These are phyloP conservation scores for Platysteira castanea DNA, from an alignment of 2,113 vertebrate species.

Conservation along the genomic window DNA sequence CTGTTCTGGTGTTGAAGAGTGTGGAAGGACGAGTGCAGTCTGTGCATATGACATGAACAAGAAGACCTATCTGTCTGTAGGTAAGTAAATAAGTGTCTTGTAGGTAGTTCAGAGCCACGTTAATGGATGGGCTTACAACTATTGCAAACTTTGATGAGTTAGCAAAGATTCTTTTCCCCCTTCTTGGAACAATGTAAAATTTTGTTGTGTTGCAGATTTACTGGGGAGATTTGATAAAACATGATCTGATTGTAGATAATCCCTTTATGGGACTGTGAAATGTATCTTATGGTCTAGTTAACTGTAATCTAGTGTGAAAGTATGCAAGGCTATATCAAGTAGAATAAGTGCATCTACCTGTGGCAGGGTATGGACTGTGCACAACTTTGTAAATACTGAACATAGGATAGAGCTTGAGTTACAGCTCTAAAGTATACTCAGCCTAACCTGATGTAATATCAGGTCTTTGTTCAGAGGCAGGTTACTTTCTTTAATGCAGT, in stretches of 20 bases:
- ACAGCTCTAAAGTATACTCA: not conserved
- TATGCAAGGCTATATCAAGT: not conserved
- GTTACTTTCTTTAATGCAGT: not conserved
- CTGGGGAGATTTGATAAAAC: not conserved
- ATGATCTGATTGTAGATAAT: not conserved
- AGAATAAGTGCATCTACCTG: not conserved
- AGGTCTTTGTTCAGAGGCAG: not conserved
- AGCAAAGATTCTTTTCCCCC: not conserved
- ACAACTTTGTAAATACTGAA: not conserved
- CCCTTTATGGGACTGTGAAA: not conserved
- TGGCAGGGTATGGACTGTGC: not conserved
- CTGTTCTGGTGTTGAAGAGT: slow-evolving; percentile 69
- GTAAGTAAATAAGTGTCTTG: slow-evolving; percentile 74
- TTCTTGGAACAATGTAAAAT: not conserved
- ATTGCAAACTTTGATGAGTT: not conserved
- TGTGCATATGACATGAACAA: slow-evolving; percentile 69
- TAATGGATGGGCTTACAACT: not conserved
- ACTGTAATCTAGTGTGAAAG: not conserved
- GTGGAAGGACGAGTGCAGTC: slow-evolving; percentile 71
- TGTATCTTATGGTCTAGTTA: not conserved
- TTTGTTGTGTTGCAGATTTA: not conserved
- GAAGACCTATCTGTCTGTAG: slow-evolving; percentile 67
- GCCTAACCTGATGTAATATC: not conserved
- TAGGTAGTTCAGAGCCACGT: not conserved
- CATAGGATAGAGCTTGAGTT: not conserved